Conservation (phyloP, 2,888 invertebrate genomes). For the Gastrophysa polygoni region DNA sequence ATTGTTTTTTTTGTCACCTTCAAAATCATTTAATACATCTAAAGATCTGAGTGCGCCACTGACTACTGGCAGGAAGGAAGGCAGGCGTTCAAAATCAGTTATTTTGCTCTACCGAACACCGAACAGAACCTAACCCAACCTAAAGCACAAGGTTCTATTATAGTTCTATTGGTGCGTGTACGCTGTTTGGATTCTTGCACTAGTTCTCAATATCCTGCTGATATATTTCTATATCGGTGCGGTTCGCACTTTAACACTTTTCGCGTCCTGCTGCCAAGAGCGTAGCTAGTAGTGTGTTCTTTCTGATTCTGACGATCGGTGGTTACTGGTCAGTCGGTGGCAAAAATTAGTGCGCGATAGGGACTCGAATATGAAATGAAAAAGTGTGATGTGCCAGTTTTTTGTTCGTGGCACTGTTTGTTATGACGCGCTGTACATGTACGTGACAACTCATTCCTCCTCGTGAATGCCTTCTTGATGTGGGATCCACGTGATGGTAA, state of each 20-base stretch:
- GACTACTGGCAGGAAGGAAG: conserved; percentile 6
- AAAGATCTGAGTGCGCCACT: conserved; percentile 5
- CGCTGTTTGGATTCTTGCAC: neutral
- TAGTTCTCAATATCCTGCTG: neutral
- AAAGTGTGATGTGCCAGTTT: no score
- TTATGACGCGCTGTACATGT: no score
- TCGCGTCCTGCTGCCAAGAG: neutral
- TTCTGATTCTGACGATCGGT: neutral
- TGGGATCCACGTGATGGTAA: no score
- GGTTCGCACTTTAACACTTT: conserved; percentile 18
- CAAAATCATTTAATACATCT: no score
- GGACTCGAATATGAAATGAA: no score
- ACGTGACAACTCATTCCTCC: no score
- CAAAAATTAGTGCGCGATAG: neutral
- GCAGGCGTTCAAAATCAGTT: conserved; percentile 21
- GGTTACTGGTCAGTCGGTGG: neutral
- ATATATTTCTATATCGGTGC: conserved; percentile 17
- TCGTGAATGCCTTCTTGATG: no score
- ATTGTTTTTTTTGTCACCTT: no score
- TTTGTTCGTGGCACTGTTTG: no score
- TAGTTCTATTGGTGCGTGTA: neutral
- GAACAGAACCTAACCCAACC: neutral
- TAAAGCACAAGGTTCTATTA: neutral
- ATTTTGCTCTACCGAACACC: conserved; percentile 21
- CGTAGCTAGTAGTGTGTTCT: neutral